These are phyloP conservation scores for Drosophila buzzatii DNA, from an alignment of 2,888 invertebrate genomes.

Conservation along the genomic window DNA sequence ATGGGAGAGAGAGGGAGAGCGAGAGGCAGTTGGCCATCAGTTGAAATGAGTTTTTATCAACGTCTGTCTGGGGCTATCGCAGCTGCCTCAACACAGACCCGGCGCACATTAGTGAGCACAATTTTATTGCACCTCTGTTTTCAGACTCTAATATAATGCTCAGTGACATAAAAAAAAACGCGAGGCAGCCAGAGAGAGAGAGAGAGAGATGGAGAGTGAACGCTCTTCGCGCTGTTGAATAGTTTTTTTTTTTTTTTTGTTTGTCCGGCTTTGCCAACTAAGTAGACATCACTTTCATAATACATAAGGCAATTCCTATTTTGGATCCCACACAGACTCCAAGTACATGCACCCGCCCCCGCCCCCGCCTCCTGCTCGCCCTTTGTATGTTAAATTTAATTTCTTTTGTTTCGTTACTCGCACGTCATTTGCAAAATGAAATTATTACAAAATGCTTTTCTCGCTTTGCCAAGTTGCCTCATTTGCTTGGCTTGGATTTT, in stretches of 20 bases:
- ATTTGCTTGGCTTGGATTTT: constrained; percentile 43
- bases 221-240: constrained; percentile 65
- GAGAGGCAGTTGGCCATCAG: constrained; percentile 61
- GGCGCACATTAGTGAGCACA: constrained; percentile 75
- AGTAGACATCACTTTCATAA: constrained; percentile 75
- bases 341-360: background rate
- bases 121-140: constrained; percentile 83
- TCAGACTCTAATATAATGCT: constrained; percentile 67
- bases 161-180: constrained; percentile 70
- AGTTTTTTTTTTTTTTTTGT: constrained; percentile 55
- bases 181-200: background rate
- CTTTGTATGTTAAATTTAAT: constrained; percentile 77
- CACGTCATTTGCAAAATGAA: constrained; percentile 83
- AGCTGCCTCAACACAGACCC: constrained; percentile 42
- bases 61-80: constrained; percentile 71
- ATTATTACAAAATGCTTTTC: constrained; percentile 80
- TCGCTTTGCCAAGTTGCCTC: constrained; percentile 49
- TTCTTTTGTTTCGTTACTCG: constrained; percentile 83
- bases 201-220: constrained; percentile 12
- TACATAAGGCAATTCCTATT: constrained; percentile 67
- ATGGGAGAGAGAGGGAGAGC: background rate
- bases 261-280: constrained; percentile 35
- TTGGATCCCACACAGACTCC: background rate
- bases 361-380: constrained; percentile 6
- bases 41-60: constrained; percentile 79